Percentiles rank a stretch among this genome's conserved stretches.
Conservation (phyloP, 1,140 invertebrate genomes). For the Drosophila auraria region DNA sequence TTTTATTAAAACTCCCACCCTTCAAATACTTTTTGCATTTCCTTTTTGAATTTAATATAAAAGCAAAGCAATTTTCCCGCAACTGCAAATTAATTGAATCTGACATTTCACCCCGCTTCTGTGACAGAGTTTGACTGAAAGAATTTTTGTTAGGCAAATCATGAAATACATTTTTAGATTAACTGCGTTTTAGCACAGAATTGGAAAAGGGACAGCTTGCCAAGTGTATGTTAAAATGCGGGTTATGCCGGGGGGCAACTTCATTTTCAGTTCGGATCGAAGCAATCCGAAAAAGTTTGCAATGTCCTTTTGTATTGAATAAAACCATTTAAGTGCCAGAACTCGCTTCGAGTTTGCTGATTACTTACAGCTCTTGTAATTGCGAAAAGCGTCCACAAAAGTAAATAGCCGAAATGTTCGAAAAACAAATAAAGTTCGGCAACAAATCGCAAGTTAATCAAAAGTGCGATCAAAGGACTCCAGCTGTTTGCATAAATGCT, state of each 20-base stretch:
- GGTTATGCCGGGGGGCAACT: neutral
- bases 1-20: neutral
- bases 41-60: slow-evolving; percentile 12
- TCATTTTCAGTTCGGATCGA: neutral
- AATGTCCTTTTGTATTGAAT: slow-evolving; percentile 4
- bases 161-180: neutral
- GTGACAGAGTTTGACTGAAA: neutral
- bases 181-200: neutral
- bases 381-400: slow-evolving; percentile 4
- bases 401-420: slow-evolving; percentile 11
- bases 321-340: neutral
- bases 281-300: neutral
- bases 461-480: neutral
- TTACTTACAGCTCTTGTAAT: slow-evolving; percentile 1
- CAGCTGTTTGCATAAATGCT: neutral
- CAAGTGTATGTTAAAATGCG: neutral
- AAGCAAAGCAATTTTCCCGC: neutral
- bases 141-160: neutral
- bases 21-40: neutral
- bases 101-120: slow-evolving; percentile 8
- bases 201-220: neutral
- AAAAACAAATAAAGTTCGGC: slow-evolving; percentile 13
- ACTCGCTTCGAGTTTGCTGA: neutral
- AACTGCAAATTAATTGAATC: slow-evolving; percentile 3
- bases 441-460: slow-evolving; percentile 13